phyloP scores from a whole-genome alignment of 1,140 invertebrate genomes.

The Drosophila subpulchrella region DNA sequence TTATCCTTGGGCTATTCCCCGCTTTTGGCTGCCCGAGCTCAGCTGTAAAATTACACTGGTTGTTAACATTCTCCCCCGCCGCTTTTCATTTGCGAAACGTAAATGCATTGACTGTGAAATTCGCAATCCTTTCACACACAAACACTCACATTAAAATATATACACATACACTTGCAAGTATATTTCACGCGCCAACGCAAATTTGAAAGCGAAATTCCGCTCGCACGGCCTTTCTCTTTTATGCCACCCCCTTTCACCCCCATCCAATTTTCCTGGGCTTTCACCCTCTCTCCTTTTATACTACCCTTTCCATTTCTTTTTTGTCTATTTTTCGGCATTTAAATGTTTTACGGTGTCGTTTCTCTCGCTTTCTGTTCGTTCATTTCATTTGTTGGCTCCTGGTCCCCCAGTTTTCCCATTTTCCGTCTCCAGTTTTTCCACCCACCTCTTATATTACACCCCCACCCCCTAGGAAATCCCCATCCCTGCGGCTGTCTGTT shows the following conservation, averaged over 20 bases:
- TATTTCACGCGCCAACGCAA: slow-evolving; percentile 78
- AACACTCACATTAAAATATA: slow-evolving; percentile 21
- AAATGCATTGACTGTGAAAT: slow-evolving; percentile 71
- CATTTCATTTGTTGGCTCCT: slow-evolving; percentile 27
- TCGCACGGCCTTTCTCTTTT: slow-evolving; percentile 34
- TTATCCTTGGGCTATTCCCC: not conserved
- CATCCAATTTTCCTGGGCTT: not conserved
- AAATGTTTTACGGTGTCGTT: slow-evolving; percentile 82
- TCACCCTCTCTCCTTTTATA: not conserved
- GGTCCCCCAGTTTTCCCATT: slow-evolving; percentile 13
- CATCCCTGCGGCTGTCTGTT: slow-evolving; percentile 55
- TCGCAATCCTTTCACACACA: slow-evolving; percentile 65
- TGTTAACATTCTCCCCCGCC: slow-evolving; percentile 39
- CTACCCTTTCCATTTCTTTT: slow-evolving; percentile 17
- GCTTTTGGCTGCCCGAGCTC: slow-evolving; percentile 14
- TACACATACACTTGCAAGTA: slow-evolving; percentile 25
- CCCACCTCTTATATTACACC: slow-evolving; percentile 9
- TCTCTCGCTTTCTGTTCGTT: slow-evolving; percentile 33
- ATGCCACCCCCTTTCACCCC: not conserved
- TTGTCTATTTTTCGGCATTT: slow-evolving; percentile 80
- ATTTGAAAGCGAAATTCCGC: slow-evolving; percentile 77
- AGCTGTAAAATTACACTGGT: slow-evolving; percentile 66
- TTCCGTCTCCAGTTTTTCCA: slow-evolving; percentile 4
- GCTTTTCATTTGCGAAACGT: slow-evolving; percentile 20
- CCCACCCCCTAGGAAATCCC: not conserved